A percentile compares a stretch with the other conserved stretches of the same genome.
Conservation (phyloP, 2,797 vertebrate species). For the Luscinia megarhynchos region DNA sequence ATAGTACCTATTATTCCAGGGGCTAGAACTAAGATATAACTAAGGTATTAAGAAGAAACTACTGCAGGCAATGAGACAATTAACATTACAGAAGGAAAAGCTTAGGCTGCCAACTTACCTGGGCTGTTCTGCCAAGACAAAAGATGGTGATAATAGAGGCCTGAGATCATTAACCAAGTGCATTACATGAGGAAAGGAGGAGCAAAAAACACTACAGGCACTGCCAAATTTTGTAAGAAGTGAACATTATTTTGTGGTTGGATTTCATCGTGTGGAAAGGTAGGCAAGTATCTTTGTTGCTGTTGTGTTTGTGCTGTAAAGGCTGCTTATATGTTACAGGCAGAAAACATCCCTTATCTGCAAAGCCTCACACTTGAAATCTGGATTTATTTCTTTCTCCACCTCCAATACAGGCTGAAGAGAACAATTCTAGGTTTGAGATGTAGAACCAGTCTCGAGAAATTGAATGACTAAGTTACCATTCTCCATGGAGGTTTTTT, state of each 20-base stretch:
- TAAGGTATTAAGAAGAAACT: neutral
- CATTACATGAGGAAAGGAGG: neutral
- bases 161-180: slow-evolving; percentile 11
- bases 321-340: neutral
- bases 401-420: neutral
- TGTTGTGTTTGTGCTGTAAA: neutral
- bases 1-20: neutral
- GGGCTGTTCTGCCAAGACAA: slow-evolving; percentile 24
- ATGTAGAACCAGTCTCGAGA: neutral
- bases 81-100: slow-evolving; percentile 1
- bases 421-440: neutral
- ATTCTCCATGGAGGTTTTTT: neutral
- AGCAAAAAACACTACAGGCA: neutral
- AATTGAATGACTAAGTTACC: neutral
- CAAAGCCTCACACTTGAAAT: neutral
- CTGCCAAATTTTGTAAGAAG: neutral
- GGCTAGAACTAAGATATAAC: neutral
- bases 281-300: neutral
- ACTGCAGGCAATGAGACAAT: neutral
- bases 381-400: neutral
- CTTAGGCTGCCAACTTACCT: slow-evolving; percentile 30
- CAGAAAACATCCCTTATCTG: neutral
- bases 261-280: neutral
- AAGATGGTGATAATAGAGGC: neutral
- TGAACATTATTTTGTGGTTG: neutral